These are phyloP conservation scores for Alaudala cheleensis DNA, from an alignment of 2,113 vertebrate species.

Conservation along the genomic window DNA sequence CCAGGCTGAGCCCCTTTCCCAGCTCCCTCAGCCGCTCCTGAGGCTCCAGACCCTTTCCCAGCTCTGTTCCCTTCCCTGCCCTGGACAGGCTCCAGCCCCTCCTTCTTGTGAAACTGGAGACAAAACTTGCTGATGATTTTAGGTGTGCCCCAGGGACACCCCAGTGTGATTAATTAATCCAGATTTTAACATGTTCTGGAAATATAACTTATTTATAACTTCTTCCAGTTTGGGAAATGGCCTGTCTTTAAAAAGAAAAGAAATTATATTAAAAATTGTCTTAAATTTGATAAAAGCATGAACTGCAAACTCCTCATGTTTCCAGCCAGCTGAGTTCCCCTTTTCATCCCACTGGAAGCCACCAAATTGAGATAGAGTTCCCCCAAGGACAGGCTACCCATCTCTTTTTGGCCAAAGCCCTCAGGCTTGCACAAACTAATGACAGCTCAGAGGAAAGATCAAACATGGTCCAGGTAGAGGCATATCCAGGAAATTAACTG, in stretches of 20 bases:
- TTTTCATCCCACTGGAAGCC: not conserved
- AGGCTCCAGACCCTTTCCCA: not conserved
- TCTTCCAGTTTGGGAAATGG: not conserved
- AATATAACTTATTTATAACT: not conserved
- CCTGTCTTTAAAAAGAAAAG: not conserved
- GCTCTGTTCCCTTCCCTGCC: fast-evolving
- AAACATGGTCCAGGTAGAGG: not conserved
- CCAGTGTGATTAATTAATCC: not conserved
- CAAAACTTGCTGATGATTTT: not conserved
- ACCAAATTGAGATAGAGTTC: not conserved
- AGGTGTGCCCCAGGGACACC: not conserved
- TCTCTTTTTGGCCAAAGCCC: not conserved
- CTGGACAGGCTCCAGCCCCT: not conserved
- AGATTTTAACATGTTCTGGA: not conserved
- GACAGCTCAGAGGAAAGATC: not conserved
- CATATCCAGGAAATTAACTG: not conserved
- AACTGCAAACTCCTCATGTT: not conserved
- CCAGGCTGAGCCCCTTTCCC: not conserved
- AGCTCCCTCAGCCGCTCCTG: not conserved
- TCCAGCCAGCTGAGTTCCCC: not conserved
- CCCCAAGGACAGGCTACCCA: not conserved
- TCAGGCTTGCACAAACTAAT: not conserved
- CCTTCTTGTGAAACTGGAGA: not conserved
- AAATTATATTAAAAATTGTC: not conserved
- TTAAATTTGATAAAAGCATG: not conserved